Evolutionary conservation across 92 coral and sea anemone species (phyloP), one percentile per base, ranked within the genome.

Genomic region (Anthopleura xanthogrammica): DNA sequence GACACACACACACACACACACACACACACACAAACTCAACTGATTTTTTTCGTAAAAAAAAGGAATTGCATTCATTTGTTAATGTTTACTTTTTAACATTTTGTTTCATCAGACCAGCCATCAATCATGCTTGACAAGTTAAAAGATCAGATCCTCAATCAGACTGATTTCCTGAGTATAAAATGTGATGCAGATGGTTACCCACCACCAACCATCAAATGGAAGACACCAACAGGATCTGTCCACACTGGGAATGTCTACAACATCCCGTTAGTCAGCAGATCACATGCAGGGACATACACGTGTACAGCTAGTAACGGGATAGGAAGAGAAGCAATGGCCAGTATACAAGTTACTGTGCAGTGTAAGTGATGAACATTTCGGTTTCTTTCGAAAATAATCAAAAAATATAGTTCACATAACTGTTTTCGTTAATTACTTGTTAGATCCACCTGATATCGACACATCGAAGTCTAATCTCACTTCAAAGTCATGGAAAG

Each of bases 261-360:
- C 71, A 17, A 64, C 71, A 64, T 64, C 29, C 10, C 71, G 10
- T 64, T 29, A 36, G 20, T 77, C 43, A 77, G 17, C 22, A 77
- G 29, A 77, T 23, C 58, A 23, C 58, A 77, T 77, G 80, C 29
- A 46, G 80, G 80, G 24, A 48, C 80, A 0, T 77, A 77, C 60
- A 52, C 56, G 62, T 77, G 80, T 19, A 77, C 60, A 20, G 80
- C 80, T 9, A 46, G 5, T 17, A 77, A 77, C 41, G 24, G 80
- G 0, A 77, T 77, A 77, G 60, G 80, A 46, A 16, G 17, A 20
- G 16, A 77, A 48, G 80, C 39, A 52, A 77, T 50, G 62, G 41
- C 40, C 80, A 77, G 60, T 23, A 5, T 58, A 46, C 36, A 41
- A 50, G 41, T 77, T 14, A 77, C 56, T 77, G 80, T 77, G 23